Percentiles rank a stretch among this genome's conserved stretches.
Conservation (phyloP, 2,797 vertebrate genomes). For the Graptemys geographica region DNA sequence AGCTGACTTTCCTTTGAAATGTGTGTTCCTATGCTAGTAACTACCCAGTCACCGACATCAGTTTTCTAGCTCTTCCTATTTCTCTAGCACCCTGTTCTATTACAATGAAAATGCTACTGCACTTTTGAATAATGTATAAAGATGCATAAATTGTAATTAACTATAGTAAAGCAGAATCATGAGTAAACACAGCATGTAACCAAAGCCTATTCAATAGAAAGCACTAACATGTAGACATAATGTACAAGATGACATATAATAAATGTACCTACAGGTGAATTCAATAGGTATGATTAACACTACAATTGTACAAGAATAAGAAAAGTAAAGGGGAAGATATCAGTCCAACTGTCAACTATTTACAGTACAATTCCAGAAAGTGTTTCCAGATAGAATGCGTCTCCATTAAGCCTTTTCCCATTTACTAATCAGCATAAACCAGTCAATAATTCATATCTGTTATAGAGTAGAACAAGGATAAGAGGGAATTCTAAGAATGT, state of each 20-base stretch:
- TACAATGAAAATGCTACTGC: slow-evolving; percentile 54
- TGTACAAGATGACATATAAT: slow-evolving; percentile 62
- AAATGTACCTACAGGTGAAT: slow-evolving; percentile 32
- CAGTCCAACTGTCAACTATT: slow-evolving; percentile 51
- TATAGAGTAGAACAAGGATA: background rate
- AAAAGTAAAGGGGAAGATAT: slow-evolving; percentile 33
- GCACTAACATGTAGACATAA: slow-evolving; percentile 67
- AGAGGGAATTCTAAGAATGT: background rate
- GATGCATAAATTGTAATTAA: slow-evolving; percentile 60
- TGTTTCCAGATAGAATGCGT: slow-evolving; percentile 20
- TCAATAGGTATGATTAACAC: slow-evolving; percentile 39
- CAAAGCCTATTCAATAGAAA: slow-evolving; percentile 38
- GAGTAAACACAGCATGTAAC: slow-evolving; percentile 60
- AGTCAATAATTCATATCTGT: slow-evolving; percentile 15
- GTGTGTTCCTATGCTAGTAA: background rate
- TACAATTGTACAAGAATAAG: slow-evolving; percentile 57
- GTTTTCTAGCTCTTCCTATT: background rate
- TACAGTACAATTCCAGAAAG: slow-evolving; percentile 32
- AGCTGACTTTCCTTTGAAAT: background rate
- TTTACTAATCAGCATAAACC: slow-evolving; percentile 28
- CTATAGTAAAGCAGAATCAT: slow-evolving; percentile 28
- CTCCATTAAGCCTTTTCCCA: slow-evolving; percentile 5
- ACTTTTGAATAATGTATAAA: slow-evolving; percentile 69
- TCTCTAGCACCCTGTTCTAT: slow-evolving; percentile 30
- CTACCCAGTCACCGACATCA: background rate